phyloP scores from a whole-genome alignment of 1,140 invertebrate species.

The Phocides pigmalion region DNA sequence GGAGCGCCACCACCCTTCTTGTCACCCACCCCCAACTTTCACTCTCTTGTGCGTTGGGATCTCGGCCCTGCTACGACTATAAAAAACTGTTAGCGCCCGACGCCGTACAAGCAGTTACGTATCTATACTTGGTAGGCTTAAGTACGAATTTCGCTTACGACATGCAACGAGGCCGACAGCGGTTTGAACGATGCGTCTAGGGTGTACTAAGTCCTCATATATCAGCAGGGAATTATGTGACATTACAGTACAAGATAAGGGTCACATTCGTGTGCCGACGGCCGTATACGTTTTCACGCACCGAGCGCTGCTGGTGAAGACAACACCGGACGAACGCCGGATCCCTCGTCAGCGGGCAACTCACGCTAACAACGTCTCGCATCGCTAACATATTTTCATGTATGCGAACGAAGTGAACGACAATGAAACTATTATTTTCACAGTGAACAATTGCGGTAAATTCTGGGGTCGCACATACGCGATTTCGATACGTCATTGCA shows the following conservation, averaged over 20 bases:
- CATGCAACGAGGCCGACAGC: slow-evolving; percentile 68
- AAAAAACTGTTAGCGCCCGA: slow-evolving; percentile 58
- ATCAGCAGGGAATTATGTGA: slow-evolving; percentile 49
- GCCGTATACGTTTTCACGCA: slow-evolving; percentile 51
- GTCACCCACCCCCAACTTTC: slow-evolving; percentile 73
- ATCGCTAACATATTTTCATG: slow-evolving; percentile 35
- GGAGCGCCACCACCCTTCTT: slow-evolving; percentile 63
- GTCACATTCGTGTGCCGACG: slow-evolving; percentile 44
- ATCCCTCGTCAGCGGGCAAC: slow-evolving; percentile 72
- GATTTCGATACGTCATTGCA: slow-evolving; percentile 51
- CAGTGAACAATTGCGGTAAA: slow-evolving; percentile 20
- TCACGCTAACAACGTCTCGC: slow-evolving; percentile 43
- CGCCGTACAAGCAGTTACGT: slow-evolving; percentile 41
- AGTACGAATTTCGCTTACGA: slow-evolving; percentile 53
- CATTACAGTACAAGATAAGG: slow-evolving; percentile 48
- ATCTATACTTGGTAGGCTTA: slow-evolving; percentile 44
- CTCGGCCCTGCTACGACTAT: slow-evolving; percentile 56
- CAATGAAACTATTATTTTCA: slow-evolving; percentile 34
- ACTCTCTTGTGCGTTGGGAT: slow-evolving; percentile 78
- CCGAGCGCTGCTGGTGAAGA: slow-evolving; percentile 70
- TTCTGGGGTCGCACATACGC: slow-evolving; percentile 41
- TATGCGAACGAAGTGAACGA: slow-evolving; percentile 29
- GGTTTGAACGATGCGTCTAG: slow-evolving; percentile 69
- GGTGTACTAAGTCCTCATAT: slow-evolving; percentile 65
- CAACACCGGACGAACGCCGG: slow-evolving; percentile 71